Evolutionary conservation across 2,113 vertebrate genomes (phyloP).

Genomic region (Vireo altiloquus): DNA sequence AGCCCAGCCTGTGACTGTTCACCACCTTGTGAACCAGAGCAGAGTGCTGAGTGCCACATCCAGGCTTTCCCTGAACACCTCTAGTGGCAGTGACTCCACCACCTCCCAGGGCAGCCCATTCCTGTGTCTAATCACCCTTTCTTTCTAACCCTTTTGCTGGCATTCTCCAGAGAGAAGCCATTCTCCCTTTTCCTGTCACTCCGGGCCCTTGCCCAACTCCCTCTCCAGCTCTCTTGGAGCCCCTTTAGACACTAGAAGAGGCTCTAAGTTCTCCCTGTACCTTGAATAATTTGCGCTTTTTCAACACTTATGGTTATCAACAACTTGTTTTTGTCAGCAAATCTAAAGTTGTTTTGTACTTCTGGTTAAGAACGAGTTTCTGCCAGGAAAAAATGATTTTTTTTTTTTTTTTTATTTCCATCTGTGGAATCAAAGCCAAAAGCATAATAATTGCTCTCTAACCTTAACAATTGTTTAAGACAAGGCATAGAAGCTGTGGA

Average conservation of each 20-base stretch:
- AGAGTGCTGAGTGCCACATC: not conserved
- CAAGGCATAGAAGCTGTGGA: not conserved
- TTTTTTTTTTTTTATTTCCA: not conserved
- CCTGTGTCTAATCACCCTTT: not conserved
- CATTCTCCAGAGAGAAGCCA: too few species aligned
- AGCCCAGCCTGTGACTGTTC: not conserved
- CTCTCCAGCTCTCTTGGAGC: not conserved
- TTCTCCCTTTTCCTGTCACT: not conserved
- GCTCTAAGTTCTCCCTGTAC: not conserved
- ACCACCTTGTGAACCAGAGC: not conserved
- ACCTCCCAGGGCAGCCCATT: not conserved
- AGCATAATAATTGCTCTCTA: not conserved
- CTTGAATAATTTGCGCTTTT: not conserved
- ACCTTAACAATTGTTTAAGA: not conserved
- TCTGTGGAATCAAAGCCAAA: not conserved
- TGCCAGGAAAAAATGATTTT: accelerated
- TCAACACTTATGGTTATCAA: not conserved
- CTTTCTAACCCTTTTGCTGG: too few species aligned
- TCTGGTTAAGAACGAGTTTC: not conserved
- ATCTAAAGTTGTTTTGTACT: not conserved
- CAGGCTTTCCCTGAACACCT: not conserved
- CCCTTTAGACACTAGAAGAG: not conserved
- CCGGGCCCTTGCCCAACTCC: too few species aligned
- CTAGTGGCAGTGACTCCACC: too few species aligned
- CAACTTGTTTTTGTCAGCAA: not conserved